Conservation (phyloP, 2,888 invertebrate species). For the Drosophila longiperda region DNA sequence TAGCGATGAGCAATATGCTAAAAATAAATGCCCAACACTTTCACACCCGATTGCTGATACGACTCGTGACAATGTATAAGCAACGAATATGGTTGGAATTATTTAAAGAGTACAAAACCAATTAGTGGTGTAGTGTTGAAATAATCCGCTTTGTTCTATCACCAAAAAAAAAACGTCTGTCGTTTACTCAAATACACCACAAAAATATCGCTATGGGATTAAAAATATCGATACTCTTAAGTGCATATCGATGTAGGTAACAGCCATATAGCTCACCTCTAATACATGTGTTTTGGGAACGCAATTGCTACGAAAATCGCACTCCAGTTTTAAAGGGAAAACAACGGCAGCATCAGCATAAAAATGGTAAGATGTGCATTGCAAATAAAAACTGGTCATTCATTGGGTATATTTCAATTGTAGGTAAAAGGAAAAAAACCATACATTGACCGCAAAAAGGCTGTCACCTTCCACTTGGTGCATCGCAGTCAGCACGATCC, state of each 20-base stretch:
- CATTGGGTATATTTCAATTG: background rate
- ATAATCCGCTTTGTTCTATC: background rate
- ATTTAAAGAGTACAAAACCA: background rate
- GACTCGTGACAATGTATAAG: conserved; percentile 4
- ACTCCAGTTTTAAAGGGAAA: conserved; percentile 1
- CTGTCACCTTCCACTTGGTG: conserved; percentile 96
- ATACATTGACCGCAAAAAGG: conserved; percentile 96
- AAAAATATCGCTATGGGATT: conserved; percentile 18
- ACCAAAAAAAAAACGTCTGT: background rate
- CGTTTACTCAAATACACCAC: background rate
- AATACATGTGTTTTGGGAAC: conserved; percentile 56
- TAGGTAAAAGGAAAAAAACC: conserved; percentile 83
- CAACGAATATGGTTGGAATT: background rate
- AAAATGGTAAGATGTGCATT: conserved; percentile 40
- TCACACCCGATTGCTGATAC: background rate
- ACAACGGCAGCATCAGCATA: background rate
- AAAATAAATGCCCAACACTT: conserved; percentile 9
- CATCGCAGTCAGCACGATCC: conserved; percentile 98
- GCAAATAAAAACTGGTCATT: background rate
- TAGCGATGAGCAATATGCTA: conserved; percentile 28
- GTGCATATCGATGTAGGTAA: conserved; percentile 11
- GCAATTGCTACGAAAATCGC: conserved; percentile 3
- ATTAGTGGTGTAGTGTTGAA: too few relatives aligned
- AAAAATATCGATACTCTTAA: background rate
- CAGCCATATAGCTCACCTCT: conserved; percentile 24